Conservation (phyloP, 2,113 vertebrate genomes). For the Pavo muticus region DNA sequence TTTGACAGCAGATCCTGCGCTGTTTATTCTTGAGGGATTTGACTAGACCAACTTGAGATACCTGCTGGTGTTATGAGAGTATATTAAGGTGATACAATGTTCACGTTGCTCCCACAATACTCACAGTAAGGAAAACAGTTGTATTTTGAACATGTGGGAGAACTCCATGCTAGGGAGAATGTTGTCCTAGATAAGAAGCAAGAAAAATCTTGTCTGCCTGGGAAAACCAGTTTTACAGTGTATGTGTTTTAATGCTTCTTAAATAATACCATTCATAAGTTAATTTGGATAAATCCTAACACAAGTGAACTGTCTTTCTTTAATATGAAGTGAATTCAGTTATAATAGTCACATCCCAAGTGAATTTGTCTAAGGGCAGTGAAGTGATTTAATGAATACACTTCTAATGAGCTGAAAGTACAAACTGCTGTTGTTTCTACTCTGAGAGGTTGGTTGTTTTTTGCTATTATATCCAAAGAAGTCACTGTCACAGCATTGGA, state of each 20-base stretch:
- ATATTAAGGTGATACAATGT: background rate
- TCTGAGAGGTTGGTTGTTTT: background rate
- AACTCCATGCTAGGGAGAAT: background rate
- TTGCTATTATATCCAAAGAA: background rate
- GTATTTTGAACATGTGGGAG: background rate
- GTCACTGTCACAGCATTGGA: background rate
- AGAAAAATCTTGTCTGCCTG: background rate
- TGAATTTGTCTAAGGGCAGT: background rate
- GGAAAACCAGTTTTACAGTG: background rate
- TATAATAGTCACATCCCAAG: background rate
- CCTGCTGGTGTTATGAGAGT: background rate
- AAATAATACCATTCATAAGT: background rate
- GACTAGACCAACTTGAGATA: background rate
- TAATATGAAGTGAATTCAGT: background rate
- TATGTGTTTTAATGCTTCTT: background rate
- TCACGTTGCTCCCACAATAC: background rate
- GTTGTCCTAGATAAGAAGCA: background rate
- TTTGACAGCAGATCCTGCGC: slow-evolving; percentile 21
- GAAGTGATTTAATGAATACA: background rate
- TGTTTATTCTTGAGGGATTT: background rate
- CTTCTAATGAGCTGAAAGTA: background rate
- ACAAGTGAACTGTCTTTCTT: background rate
- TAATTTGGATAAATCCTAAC: background rate
- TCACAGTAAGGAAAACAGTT: background rate
- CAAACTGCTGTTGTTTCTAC: background rate